These are phyloP conservation scores for Plestiodon gilberti DNA, from an alignment of 2,113 vertebrate species.

Conservation along the genomic window DNA sequence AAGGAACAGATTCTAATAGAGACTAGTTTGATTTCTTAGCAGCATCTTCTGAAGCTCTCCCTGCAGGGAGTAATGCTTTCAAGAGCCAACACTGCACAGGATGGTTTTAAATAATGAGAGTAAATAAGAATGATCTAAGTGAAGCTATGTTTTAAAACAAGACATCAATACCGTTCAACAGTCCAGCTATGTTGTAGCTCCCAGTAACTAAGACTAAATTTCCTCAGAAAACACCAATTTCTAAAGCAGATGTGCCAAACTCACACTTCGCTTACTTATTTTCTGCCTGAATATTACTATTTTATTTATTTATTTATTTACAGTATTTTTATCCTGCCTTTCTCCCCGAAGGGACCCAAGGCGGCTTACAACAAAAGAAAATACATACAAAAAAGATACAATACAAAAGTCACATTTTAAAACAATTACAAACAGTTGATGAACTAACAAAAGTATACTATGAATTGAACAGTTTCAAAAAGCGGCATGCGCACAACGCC, in stretches of 20 bases:
- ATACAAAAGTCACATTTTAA: too few species aligned
- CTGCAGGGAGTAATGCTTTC: slow-evolving; percentile 22
- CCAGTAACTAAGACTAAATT: slow-evolving; percentile 2
- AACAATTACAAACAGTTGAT: too few species aligned
- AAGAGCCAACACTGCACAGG: slow-evolving; percentile 5
- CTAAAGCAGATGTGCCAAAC: slow-evolving; percentile 8
- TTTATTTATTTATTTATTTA: too few species aligned
- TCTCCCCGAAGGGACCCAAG: too few species aligned
- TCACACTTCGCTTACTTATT: not conserved
- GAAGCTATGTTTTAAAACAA: slow-evolving; percentile 34
- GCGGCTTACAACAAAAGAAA: too few species aligned
- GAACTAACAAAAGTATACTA: too few species aligned
- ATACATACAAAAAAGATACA: too few species aligned
- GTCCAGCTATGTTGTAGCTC: slow-evolving; percentile 2
- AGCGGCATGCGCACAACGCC: too few species aligned
- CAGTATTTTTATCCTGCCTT: too few species aligned
- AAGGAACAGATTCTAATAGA: not conserved
- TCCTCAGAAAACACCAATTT: slow-evolving; percentile 15
- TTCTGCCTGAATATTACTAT: slow-evolving; percentile 20
- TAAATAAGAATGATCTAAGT: slow-evolving; percentile 26
- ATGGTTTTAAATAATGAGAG: slow-evolving; percentile 42
- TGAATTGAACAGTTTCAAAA: not conserved
- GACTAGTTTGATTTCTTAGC: not conserved
- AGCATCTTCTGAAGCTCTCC: slow-evolving; percentile 19
- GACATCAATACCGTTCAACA: slow-evolving; percentile 41